Percentiles rank a stretch among this genome's conserved stretches.
Conservation (phyloP, 2,888 invertebrate species). For the Flexamia atlantica region DNA sequence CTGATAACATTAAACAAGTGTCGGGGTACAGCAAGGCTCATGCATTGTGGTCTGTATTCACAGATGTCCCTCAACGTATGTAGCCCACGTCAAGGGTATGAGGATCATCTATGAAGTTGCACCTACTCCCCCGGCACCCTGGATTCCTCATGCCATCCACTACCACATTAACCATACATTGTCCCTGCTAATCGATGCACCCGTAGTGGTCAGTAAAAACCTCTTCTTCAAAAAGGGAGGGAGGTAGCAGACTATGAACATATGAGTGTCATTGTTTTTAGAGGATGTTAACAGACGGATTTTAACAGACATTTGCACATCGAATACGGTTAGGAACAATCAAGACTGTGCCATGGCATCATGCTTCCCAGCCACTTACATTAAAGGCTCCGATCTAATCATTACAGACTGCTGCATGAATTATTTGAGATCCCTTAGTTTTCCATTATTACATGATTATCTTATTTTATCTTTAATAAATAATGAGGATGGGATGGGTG, state of each 20-base stretch:
- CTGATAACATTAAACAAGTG: slow-evolving; percentile 48
- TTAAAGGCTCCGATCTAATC: too few species aligned
- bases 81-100: not conserved
- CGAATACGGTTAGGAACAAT: too few species aligned
- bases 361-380: too few species aligned
- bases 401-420: too few species aligned
- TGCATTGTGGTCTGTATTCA: slow-evolving; percentile 40
- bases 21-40: slow-evolving; percentile 52
- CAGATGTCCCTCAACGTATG: slow-evolving; percentile 2
- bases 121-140: slow-evolving; percentile 33
- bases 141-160: slow-evolving; percentile 22
- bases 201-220: not conserved
- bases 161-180: not conserved
- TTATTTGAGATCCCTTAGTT: too few species aligned
- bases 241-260: not conserved
- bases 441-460: too few species aligned
- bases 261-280: too few species aligned
- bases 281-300: too few species aligned
- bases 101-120: slow-evolving; percentile 28
- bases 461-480: too few species aligned
- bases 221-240: not conserved
- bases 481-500: too few species aligned
- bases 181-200: not conserved
- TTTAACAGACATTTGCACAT: too few species aligned
- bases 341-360: too few species aligned